These are phyloP conservation scores for Adelges cooleyi DNA, from an alignment of 1,140 invertebrate species.

Conservation along the genomic window DNA sequence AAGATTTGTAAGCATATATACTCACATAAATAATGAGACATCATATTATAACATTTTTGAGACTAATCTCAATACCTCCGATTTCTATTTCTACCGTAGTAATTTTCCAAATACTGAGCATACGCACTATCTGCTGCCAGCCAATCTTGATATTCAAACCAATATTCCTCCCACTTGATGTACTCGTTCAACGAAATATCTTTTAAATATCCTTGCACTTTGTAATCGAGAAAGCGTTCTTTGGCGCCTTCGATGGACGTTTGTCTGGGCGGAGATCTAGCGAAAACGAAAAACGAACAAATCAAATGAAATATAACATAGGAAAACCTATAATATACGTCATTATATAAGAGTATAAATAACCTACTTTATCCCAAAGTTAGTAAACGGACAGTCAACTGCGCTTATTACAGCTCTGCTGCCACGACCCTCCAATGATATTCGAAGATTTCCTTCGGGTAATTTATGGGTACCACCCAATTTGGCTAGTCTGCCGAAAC, in stretches of 20 bases:
- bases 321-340: no score
- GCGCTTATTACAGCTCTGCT: slow-evolving; percentile 34
- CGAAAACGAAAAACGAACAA: background rate
- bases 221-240: slow-evolving; percentile 73
- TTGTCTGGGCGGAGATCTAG: slow-evolving; percentile 44
- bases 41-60: no score
- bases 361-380: slow-evolving; percentile 14
- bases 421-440: slow-evolving; percentile 64
- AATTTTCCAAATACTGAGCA: slow-evolving; percentile 16
- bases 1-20: no score
- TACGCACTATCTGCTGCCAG: slow-evolving; percentile 57
- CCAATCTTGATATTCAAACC: slow-evolving; percentile 87
- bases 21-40: no score
- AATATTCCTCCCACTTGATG: slow-evolving; percentile 87
- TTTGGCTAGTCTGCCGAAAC: slow-evolving; percentile 81
- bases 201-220: slow-evolving; percentile 68
- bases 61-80: slow-evolving; percentile 38
- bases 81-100: slow-evolving; percentile 51
- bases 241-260: slow-evolving; percentile 72
- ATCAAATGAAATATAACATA: background rate
- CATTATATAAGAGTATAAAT: no score
- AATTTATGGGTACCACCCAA: slow-evolving; percentile 50
- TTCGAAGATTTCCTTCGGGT: slow-evolving; percentile 55
- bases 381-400: slow-evolving; percentile 31
- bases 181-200: slow-evolving; percentile 69